Conservation (phyloP, 92 coral and sea anemone genomes). For the Porites rus region DNA sequence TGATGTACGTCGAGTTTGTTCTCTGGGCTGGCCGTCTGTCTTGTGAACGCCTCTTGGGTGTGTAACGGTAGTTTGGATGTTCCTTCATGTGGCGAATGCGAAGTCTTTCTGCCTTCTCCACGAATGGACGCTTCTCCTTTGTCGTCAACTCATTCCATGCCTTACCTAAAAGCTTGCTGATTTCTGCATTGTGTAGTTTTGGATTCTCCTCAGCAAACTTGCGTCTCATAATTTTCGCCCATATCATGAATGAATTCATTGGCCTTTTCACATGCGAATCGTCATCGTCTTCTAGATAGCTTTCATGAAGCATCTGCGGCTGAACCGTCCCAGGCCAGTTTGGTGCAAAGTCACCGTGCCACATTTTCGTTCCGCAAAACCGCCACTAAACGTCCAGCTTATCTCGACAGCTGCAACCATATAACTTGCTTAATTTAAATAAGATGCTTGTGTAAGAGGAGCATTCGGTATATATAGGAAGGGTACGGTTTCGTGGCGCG, state of each 20-base stretch:
- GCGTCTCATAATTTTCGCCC: constrained; percentile 99
- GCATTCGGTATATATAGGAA: constrained; percentile 31
- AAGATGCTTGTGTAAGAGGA: constrained; percentile 1
- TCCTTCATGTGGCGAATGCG: constrained; percentile 98
- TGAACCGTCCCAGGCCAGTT: constrained; percentile 71
- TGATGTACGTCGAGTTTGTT: constrained; percentile 67
- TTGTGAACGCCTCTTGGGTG: constrained; percentile 84
- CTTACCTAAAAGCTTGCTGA: constrained; percentile 95
- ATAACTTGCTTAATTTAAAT: constrained; percentile 14
- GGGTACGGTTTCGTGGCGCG: constrained; percentile 45
- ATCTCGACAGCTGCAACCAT: constrained; percentile 30
- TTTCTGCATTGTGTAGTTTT: constrained; percentile 98
- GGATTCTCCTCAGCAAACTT: constrained; percentile 99
- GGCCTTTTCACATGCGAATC: constrained; percentile 98
- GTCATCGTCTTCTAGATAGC: constrained; percentile 86
- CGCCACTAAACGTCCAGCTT: constrained; percentile 25
- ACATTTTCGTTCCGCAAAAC: constrained; percentile 52
- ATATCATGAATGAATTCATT: constrained; percentile 99
- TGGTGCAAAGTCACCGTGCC: constrained; percentile 60
- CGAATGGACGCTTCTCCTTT: constrained; percentile 98
- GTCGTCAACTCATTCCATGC: constrained; percentile 99
- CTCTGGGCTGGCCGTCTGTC: constrained; percentile 80
- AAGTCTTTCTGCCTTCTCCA: constrained; percentile 97
- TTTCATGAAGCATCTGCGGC: constrained; percentile 63
- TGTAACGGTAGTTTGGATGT: constrained; percentile 96